These are phyloP conservation scores for Ariopsis seemanni DNA, from an alignment of 2,113 vertebrate genomes.

Conservation along the genomic window DNA sequence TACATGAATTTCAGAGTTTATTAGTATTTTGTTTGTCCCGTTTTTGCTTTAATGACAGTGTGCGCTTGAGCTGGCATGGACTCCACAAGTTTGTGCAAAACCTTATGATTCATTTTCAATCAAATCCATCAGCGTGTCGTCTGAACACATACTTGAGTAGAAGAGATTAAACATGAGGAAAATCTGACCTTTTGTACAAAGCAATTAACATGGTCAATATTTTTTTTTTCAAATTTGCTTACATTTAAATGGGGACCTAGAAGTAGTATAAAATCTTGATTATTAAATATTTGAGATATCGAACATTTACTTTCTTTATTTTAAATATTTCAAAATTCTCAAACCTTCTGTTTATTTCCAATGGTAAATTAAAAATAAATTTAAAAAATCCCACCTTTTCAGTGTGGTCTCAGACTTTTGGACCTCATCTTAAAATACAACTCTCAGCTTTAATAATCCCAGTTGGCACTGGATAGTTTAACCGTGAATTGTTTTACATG, in stretches of 20 bases:
- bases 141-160: background rate
- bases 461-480: background rate
- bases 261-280: background rate
- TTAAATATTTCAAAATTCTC: background rate
- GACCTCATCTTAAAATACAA: background rate
- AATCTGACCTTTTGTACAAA: background rate
- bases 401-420: background rate
- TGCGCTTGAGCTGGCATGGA: background rate
- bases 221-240: background rate
- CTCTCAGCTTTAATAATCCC: background rate
- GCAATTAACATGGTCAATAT: background rate
- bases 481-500: slow-evolving; percentile 3
- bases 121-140: background rate
- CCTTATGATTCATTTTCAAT: background rate
- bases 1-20: background rate
- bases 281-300: background rate
- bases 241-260: background rate
- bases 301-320: background rate
- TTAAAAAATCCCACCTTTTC: background rate
- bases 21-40: background rate
- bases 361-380: background rate
- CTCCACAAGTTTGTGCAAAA: background rate
- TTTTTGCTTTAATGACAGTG: background rate
- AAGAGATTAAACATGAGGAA: background rate
- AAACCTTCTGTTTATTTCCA: background rate